Base-by-base conservation (phyloP, 2,797 vertebrate species). In the Microcaecilia unicolor region DNA sequence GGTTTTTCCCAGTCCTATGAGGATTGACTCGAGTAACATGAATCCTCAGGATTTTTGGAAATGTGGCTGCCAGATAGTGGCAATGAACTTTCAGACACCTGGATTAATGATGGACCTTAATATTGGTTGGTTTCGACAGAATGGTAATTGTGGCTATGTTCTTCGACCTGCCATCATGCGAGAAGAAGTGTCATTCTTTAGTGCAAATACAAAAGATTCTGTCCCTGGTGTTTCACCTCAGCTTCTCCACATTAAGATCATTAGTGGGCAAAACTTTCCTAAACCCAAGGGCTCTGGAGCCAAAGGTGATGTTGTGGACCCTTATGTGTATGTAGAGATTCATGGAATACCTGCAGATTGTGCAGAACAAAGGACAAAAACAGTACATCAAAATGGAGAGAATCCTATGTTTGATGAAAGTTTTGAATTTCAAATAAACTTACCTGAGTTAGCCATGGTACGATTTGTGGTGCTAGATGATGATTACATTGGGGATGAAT, bases 11-110 rank as follows among this genome's bases (percentile, higher is more conserved):
- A 99, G 91, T 46, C 96, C 93, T 0, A 99, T 99, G 96, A 78
- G 96, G 50, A 98, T 98, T 10, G 94, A 99, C 69, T 98, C 96
- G 0, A 98, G 93, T 65, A 99, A 98, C 70, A 97, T 98, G 93
- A 99, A 98, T 59, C 96, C 93, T 25, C 94, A 98, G 66, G 96
- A 98, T 54, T 98, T 95, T 54, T 98, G 96, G 96, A 99, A 99
- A 48, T 99, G 94, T 13, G 96, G 96, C 25, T 99, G 96, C 69
- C 96, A 99, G 52, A 93, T 98, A 18, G 96, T 99, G 39, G 91
- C 94, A 17, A 98, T 99, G 95, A 99, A 99, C 80, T 99, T 94
- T 58, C 96, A 99, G 48, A 99, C 95, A 0, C 94, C 96, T 0
- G 96, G 95, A 11, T 72, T 99, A 57, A 98, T 99, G 95, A 99